Base-by-base conservation (phyloP, 2,888 invertebrate genomes). In the Agapetus fuscipes region DNA sequence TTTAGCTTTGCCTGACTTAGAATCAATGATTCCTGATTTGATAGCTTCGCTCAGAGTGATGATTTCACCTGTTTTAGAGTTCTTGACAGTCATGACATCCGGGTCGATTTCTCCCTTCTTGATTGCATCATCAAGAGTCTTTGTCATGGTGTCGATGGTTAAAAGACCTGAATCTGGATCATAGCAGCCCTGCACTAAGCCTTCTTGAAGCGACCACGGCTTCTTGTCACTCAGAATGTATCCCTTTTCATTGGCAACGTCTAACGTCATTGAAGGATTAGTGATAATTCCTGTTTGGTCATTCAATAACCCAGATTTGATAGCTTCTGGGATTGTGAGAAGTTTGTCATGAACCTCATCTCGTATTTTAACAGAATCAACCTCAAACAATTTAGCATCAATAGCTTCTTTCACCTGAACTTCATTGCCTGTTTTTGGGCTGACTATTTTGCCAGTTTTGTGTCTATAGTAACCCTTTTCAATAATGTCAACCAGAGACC, bases 191-290 rank as follows among this genome's bases (percentile, higher is more conserved):
- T 86, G 80, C 16, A 86, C 80, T 37, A 90, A 62, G 10, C 86
- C 84, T 65, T 89, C 86, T 57, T 86, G 86, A 42, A 90, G 62
- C 1, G 87, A 83, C 74, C 83, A 78, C 0, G 89, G 88, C 53
- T 83, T 80, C 37, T 78, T 74, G 17, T 84, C 82, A 52, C 82
- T 84, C 17, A 89, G 62, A 28, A 90, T 69, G 55, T 83, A 85
- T 5, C 89, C 88, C 56, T 84, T 87, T 34, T 82, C 77, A 50
- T 80, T 77, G 2, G 89, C 90, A 51, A 83, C 78, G 58, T 86
- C 83, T 27, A 90, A 65, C 36, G 81, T 78, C 54, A 83, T 71
- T 45, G 72, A 61, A 0, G 87, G 87, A 45, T 74, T 72, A 2
- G 76, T 77, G 16, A 90, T 61, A 15, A 79, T 59, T 27, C 87